Evolutionary conservation across 2,113 vertebrate species (phyloP).

Genomic region (Ceratotherium simum): DNA sequence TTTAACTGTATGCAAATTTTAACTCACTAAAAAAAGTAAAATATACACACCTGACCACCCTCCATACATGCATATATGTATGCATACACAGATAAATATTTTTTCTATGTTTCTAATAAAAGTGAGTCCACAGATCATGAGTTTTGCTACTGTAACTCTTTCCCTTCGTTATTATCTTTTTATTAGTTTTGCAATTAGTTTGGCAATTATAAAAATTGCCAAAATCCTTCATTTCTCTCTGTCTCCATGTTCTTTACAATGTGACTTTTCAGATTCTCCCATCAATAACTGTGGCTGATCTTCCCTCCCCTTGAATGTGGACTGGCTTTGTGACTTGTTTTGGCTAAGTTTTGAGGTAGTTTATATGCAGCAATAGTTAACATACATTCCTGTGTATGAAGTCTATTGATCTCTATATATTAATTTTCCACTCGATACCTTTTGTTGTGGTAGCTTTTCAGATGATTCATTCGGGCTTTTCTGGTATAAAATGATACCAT

Average conservation of each 20-base stretch:
- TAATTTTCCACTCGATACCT: background rate
- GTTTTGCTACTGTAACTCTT: background rate
- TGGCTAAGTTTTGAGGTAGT: background rate
- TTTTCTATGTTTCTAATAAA: constrained; percentile 21
- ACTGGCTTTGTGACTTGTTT: background rate
- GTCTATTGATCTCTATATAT: background rate
- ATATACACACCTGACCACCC: background rate
- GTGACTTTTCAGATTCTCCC: background rate
- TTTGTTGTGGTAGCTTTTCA: background rate
- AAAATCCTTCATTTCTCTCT: background rate
- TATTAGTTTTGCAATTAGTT: background rate
- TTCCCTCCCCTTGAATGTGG: background rate
- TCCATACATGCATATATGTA: background rate
- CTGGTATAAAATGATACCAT: background rate
- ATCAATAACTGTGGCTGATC: background rate
- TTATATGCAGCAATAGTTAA: background rate
- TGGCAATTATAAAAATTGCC: background rate
- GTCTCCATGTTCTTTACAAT: background rate
- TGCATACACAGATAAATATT: background rate
- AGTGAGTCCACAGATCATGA: background rate
- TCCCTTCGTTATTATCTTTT: background rate
- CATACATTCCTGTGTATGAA: background rate
- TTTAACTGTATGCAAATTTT: constrained; percentile 13
- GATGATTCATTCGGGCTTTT: constrained; percentile 12
- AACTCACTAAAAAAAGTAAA: constrained; percentile 12